These are phyloP conservation scores for Caenorhabditis panamensis DNA, from an alignment of 2,888 invertebrate species.

Conservation along the genomic window DNA sequence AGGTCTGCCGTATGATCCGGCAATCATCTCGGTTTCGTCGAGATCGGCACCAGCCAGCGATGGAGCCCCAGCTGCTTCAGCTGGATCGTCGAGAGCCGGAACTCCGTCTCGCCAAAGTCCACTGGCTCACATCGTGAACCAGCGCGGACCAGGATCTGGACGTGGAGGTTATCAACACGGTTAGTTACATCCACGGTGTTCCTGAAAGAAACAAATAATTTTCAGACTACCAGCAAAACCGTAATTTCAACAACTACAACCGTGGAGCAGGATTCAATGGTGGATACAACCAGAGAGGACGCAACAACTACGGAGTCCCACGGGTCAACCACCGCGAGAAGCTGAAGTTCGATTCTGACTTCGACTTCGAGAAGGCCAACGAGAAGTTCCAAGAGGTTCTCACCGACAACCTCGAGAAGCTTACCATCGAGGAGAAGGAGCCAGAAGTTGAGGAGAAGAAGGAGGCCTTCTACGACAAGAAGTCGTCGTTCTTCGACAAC, in stretches of 20 bases:
- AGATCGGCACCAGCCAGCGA: constrained; percentile 65
- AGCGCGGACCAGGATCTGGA: constrained; percentile 62
- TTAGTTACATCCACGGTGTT: not conserved
- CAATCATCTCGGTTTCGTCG: constrained; percentile 89
- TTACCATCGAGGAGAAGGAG: constrained; percentile 60
- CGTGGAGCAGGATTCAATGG: constrained; percentile 61
- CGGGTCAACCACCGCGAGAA: constrained; percentile 71
- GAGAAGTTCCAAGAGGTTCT: constrained; percentile 89
- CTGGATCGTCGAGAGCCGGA: constrained; percentile 69
- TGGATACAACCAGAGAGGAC: constrained; percentile 59
- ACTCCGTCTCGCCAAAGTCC: constrained; percentile 68
- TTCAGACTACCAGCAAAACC: constrained; percentile 45
- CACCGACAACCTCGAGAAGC: constrained; percentile 66
- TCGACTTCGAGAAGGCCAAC: constrained; percentile 98
- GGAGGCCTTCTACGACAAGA: constrained; percentile 91
- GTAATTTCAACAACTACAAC: constrained; percentile 52
- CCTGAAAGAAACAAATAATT: not conserved
- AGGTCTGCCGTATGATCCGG: constrained; percentile 93
- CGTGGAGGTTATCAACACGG: constrained; percentile 59
- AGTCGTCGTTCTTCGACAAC: constrained; percentile 98
- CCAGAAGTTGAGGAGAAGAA: constrained; percentile 56
- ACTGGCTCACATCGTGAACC: constrained; percentile 43
- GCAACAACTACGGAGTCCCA: constrained; percentile 65
- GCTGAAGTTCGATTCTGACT: constrained; percentile 85
- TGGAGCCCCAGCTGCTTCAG: constrained; percentile 58